These are phyloP conservation scores for Lytechinus pictus DNA, from an alignment of 35 echinoderm and acorn worm species.

Conservation along the genomic window DNA sequence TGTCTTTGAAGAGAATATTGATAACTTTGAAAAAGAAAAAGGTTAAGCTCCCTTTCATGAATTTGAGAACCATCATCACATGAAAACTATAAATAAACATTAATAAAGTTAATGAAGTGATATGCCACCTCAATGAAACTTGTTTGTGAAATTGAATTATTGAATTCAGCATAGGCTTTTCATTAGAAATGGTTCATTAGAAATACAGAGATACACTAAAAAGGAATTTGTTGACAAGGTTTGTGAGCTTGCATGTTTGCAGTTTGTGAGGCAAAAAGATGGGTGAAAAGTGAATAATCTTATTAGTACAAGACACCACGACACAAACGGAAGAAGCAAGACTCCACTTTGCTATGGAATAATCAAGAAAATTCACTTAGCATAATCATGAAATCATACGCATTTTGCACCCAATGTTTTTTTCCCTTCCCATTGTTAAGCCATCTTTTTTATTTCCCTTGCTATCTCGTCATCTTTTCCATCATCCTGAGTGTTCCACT, in stretches of 20 bases:
- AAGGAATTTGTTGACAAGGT: background rate
- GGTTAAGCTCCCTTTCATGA: background rate
- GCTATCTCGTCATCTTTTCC: background rate
- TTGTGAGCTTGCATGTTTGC: constrained; percentile 14
- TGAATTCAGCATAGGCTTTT: too few relatives aligned
- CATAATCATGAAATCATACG: constrained; percentile 53
- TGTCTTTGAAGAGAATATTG: background rate
- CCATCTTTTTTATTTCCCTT: constrained; percentile 25
- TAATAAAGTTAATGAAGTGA: too few relatives aligned
- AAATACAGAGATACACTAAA: background rate
- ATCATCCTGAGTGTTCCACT: background rate
- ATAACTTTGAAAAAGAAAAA: background rate
- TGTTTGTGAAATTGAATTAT: too few relatives aligned
- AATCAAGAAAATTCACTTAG: constrained; percentile 54
- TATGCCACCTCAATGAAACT: too few relatives aligned
- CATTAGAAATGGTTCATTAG: background rate
- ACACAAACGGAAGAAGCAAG: background rate
- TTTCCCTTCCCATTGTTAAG: background rate
- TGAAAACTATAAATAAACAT: too few relatives aligned
- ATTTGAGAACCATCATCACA: background rate
- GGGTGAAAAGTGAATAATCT: constrained; percentile 43
- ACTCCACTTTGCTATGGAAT: constrained; percentile 27
- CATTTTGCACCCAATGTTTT: constrained; percentile 42
- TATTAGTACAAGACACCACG: constrained; percentile 31
- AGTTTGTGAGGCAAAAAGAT: background rate